Percentiles rank a stretch among this genome's conserved stretches.
phyloP scores from a whole-genome alignment of 2,113 vertebrate species.

The Caranx melampygus region DNA sequence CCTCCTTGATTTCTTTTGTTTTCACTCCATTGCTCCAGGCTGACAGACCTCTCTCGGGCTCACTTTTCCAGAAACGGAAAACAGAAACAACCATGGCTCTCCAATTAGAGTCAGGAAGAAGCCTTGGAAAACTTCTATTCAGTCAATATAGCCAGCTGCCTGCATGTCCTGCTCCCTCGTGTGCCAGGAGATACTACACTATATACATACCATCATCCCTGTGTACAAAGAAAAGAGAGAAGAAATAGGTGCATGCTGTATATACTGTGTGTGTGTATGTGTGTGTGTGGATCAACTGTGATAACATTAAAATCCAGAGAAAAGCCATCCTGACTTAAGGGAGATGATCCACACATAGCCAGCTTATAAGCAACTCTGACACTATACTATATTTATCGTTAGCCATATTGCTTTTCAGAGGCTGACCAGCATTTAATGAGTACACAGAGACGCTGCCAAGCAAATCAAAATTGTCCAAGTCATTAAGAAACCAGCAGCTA shows the following conservation, averaged over 20 bases:
- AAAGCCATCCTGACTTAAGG: neutral
- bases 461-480: constrained; percentile 22
- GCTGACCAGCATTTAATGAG: constrained; percentile 27
- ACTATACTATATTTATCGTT: neutral
- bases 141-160: constrained; percentile 54
- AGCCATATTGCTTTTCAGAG: constrained; percentile 7
- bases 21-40: constrained; percentile 73
- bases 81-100: constrained; percentile 54
- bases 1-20: constrained; percentile 69
- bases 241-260: no score
- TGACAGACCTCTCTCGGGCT: constrained; percentile 70
- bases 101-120: constrained; percentile 74
- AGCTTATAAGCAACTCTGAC: neutral
- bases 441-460: constrained; percentile 22
- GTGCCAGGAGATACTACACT: constrained; percentile 20
- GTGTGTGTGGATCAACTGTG: constrained; percentile 10
- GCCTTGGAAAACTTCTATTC: constrained; percentile 42
- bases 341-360: constrained; percentile 2
- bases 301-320: neutral
- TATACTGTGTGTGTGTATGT: neutral
- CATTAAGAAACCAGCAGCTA: constrained; percentile 34
- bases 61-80: constrained; percentile 59
- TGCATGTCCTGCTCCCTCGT: constrained; percentile 36
- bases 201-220: constrained; percentile 26
- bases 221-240: constrained; percentile 21